Evolutionary conservation across 2,113 vertebrate species (phyloP).

Genomic region (Empidonax traillii): DNA sequence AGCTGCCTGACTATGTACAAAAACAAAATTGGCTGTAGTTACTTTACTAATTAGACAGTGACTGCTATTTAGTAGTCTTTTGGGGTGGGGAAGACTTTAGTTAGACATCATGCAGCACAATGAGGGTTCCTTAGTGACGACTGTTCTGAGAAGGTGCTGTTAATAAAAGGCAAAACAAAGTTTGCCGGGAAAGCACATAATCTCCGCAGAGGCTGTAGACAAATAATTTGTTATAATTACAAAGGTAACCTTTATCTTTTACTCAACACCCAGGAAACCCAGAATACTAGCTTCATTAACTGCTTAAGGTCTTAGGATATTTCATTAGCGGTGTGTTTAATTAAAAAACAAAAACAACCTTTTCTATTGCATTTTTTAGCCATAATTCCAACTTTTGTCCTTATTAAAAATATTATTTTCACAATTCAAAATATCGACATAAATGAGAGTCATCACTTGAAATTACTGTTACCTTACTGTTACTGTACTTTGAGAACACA

Average conservation of each 20-base stretch:
- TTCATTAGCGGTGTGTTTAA: not conserved
- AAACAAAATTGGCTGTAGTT: not conserved
- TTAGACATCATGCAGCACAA: not conserved
- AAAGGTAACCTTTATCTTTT: not conserved
- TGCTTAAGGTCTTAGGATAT: not conserved
- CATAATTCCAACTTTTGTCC: not conserved
- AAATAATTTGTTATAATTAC: not conserved
- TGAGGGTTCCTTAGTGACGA: not conserved
- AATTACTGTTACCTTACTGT: not conserved
- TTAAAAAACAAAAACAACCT: not conserved
- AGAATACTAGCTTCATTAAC: not conserved
- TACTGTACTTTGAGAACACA: not conserved
- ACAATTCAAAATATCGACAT: not conserved
- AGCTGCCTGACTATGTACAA: not conserved
- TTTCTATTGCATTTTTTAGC: not conserved
- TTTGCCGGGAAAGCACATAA: not conserved
- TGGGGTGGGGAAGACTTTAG: not conserved
- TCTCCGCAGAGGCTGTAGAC: not conserved
- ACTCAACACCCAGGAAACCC: not conserved
- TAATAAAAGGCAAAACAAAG: not conserved
- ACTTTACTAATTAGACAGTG: not conserved
- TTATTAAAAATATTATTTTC: not conserved
- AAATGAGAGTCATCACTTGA: not conserved
- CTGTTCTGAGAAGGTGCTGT: not conserved
- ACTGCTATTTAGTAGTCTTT: not conserved